Evolutionary conservation across 2,888 invertebrate species (phyloP).

Genomic region (Ichneumon xanthorius): DNA sequence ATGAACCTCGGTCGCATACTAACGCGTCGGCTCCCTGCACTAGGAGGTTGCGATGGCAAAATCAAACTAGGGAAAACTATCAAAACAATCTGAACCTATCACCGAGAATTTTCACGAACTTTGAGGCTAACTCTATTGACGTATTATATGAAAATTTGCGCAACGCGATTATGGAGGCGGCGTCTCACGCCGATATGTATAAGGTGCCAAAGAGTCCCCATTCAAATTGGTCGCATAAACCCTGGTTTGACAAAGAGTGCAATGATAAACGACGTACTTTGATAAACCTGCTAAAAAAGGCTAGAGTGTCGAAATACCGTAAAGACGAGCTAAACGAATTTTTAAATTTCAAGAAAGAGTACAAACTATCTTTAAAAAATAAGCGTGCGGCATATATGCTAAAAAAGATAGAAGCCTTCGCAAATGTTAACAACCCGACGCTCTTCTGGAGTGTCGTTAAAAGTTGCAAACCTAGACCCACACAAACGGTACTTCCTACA

Average conservation of each 20-base stretch:
- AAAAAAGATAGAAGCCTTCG: neutral
- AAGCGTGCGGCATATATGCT: neutral
- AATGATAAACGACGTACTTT: neutral
- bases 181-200: neutral
- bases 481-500: neutral
- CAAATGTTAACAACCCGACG: slow-evolving; percentile 4
- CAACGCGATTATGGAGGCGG: slow-evolving; percentile 2
- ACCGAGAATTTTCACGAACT: slow-evolving; percentile 16
- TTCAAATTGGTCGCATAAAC: neutral
- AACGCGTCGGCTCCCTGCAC: neutral
- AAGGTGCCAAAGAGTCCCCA: neutral
- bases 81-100: neutral
- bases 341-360: neutral
- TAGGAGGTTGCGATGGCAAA: slow-evolving; percentile 15
- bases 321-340: neutral
- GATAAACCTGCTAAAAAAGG: neutral
- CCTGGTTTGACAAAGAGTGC: slow-evolving; percentile 31
- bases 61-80: neutral
- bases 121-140: neutral
- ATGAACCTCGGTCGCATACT: neutral
- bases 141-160: neutral
- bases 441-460: neutral
- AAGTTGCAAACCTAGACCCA: neutral
- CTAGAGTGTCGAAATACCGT: neutral
- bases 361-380: neutral